Evolutionary conservation across 2,113 vertebrate species (phyloP).

Genomic region (Peromyscus maniculatus): DNA sequence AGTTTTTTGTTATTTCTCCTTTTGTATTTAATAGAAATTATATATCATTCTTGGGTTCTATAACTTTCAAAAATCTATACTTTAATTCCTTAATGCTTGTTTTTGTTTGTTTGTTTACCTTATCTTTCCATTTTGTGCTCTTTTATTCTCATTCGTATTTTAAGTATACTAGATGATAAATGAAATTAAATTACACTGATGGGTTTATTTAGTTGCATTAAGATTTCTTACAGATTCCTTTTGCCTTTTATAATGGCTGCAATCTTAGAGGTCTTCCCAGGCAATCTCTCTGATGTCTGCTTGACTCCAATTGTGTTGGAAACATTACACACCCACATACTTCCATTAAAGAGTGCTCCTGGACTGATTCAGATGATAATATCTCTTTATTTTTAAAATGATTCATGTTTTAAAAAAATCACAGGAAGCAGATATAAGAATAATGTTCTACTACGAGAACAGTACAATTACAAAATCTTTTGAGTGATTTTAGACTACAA

Average conservation of each 20-base stretch:
- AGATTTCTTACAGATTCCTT: not conserved
- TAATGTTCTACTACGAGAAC: not conserved
- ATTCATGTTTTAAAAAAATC: conserved; percentile 9
- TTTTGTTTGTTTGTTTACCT: not conserved
- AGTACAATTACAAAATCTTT: not conserved
- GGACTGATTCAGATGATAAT: not conserved
- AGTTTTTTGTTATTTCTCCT: not conserved
- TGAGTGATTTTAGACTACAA: not conserved
- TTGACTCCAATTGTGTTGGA: not conserved
- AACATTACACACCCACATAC: not conserved
- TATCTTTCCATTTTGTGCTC: not conserved
- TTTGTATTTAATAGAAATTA: not conserved
- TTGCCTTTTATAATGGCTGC: not conserved
- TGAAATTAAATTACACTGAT: not conserved
- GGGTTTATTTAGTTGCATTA: not conserved
- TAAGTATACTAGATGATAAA: not conserved
- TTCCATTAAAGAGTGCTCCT: not conserved
- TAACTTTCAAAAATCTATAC: not conserved
- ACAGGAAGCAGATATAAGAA: not conserved
- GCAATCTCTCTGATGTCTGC: not conserved
- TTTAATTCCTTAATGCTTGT: not conserved
- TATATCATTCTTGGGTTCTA: not conserved
- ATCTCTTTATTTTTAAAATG: conserved; percentile 16
- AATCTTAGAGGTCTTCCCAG: fast-evolving
- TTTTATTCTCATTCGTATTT: not conserved